Conservation (phyloP, 2,113 vertebrate species). For the Morone saxatilis region DNA sequence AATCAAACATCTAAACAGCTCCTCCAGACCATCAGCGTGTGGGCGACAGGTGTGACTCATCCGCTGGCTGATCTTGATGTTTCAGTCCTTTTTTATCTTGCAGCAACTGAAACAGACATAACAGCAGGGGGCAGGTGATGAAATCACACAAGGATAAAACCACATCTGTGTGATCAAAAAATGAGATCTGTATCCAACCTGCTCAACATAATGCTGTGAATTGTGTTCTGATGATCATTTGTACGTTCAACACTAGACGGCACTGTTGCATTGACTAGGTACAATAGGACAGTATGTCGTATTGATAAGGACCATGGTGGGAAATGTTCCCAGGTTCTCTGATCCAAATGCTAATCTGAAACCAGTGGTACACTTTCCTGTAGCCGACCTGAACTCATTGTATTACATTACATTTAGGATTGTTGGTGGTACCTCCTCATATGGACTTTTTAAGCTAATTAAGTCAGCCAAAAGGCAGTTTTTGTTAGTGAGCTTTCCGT, state of each 20-base stretch:
- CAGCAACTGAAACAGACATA: slow-evolving; percentile 69
- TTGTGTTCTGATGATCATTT: not conserved
- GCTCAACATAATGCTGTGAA: not conserved
- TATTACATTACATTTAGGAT: not conserved
- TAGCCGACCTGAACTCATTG: not conserved
- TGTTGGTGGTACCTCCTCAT: not conserved
- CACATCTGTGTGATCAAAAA: not conserved
- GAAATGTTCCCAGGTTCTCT: not conserved
- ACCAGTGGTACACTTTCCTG: not conserved
- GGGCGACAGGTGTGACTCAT: slow-evolving; percentile 22
- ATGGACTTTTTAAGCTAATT: not conserved
- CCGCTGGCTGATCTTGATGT: not conserved
- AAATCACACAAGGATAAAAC: not conserved
- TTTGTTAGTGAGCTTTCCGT: not conserved
- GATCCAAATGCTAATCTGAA: not conserved
- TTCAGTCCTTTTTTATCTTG: slow-evolving; percentile 61
- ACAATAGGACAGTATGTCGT: not conserved
- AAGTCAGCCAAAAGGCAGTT: not conserved
- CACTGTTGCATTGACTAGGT: not conserved
- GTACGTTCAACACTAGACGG: slow-evolving; percentile 3
- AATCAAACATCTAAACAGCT: slow-evolving; percentile 13
- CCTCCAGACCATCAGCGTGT: slow-evolving; percentile 26
- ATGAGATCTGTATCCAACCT: not conserved
- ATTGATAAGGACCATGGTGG: not conserved
- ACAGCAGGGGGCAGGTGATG: not conserved